phyloP scores from a whole-genome alignment of 2,797 vertebrate species.

The Buphagus erythrorhynchus region DNA sequence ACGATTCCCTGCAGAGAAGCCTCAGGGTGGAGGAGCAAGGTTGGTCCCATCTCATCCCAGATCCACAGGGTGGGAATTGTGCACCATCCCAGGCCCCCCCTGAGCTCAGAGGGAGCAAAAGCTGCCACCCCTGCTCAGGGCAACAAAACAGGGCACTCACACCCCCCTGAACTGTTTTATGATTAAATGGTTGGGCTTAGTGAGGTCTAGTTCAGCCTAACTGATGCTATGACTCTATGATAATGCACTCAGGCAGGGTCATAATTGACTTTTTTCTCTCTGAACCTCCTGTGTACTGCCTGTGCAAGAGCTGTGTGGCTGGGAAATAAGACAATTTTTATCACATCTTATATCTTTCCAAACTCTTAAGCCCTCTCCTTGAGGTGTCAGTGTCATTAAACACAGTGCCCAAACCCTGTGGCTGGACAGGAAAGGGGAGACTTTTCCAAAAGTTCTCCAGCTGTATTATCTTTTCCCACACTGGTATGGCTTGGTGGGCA shows the following conservation, averaged over 20 bases:
- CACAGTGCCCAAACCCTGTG: not conserved
- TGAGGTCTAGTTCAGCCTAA: not conserved
- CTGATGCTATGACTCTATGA: no score
- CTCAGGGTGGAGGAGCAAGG: not conserved
- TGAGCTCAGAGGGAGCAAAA: not conserved
- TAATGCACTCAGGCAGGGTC: not conserved
- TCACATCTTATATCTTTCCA: not conserved
- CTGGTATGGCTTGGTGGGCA: not conserved
- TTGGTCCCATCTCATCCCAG: not conserved
- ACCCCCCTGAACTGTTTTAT: not conserved
- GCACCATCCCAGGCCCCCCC: not conserved
- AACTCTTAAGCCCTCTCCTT: not conserved
- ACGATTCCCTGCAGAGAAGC: not conserved
- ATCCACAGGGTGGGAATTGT: rapidly evolving
- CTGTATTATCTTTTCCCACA: not conserved
- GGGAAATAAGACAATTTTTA: not conserved
- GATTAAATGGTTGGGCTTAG: not conserved
- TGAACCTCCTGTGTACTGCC: not conserved
- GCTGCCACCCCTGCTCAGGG: not conserved
- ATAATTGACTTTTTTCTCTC: not conserved
- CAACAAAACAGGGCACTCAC: not conserved
- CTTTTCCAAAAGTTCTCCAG: not conserved
- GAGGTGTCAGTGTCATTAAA: not conserved
- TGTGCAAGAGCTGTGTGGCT: not conserved
- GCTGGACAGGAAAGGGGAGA: not conserved